Base-by-base conservation (phyloP, 2,888 invertebrate genomes). In the Rapana venosa region DNA sequence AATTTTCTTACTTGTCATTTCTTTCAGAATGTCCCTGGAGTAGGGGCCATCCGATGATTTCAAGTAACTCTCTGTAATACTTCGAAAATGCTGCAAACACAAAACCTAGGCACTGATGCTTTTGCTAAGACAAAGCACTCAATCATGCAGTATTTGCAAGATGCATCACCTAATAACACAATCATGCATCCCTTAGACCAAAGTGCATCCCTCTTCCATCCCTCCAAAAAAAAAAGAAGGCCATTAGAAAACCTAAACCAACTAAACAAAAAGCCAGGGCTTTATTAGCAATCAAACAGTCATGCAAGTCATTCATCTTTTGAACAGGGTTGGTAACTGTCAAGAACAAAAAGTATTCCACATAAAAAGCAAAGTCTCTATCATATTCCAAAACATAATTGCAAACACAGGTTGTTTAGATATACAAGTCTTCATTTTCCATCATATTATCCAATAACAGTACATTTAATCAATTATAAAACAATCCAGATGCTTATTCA, bases 11-110 rank as follows among this genome's bases (percentile, higher is more conserved):
- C 96, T 96, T 90, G 95, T 95, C 94, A 96, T 95, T 92, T 96
- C 96, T 90, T 95, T 95, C 56, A 96, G 94, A 85, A 95, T 95
- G 87, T 96, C 95, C 81, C 95, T 94, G 35, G 95, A 92, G 91
- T 92, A 95, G 11, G 94, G 94, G 15, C 93, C 94, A 90, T 95
- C 95, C 17, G 94, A 94, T 90, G 94, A 94, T 32, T 90, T 92
- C 81, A 96, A 92, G 91, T 96, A 96, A 74, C 94, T 95, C 85
- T 94, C 93, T 35, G 95, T 95, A 15, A 94, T 94, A 90, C 92
- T 93, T 88, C 94, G 93, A 90, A 96, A 94, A 92, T 94, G 93
- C 94, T 95, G 93, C n/a, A 93, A 91, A 88, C 86, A 90, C 11
- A 90, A 84, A 58, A 35, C 20, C 20, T 79, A 20, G 35, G 36